Conservation (phyloP, 2,797 vertebrate genomes). For the Hoplostethus mediterraneus region DNA sequence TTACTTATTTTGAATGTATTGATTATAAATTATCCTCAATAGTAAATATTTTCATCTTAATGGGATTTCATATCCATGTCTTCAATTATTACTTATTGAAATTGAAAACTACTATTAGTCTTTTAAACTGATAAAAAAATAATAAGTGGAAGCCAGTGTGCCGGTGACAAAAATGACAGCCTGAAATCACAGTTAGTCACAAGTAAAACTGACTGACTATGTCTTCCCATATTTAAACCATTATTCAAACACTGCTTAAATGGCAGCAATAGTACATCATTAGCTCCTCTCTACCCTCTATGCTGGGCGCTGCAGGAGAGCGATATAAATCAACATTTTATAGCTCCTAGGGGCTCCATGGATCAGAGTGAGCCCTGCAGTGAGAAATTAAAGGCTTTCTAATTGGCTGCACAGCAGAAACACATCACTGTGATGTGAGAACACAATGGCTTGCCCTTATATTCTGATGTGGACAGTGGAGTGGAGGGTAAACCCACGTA, state of each 20-base stretch:
- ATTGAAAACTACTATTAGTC: no score
- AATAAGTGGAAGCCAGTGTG: constrained; percentile 11
- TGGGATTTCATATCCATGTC: background rate
- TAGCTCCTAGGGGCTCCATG: constrained; percentile 77
- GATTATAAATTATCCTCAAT: background rate
- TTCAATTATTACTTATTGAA: no score
- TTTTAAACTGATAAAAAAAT: background rate
- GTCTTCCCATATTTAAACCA: constrained; percentile 79
- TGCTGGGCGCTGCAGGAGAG: constrained; percentile 67
- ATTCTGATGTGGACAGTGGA: constrained; percentile 25
- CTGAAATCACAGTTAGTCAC: constrained; percentile 38
- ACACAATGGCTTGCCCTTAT: constrained; percentile 50
- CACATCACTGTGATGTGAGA: constrained; percentile 60
- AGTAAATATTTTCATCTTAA: background rate
- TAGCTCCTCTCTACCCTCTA: constrained; percentile 75
- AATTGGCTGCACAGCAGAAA: constrained; percentile 64
- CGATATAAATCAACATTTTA: constrained; percentile 85
- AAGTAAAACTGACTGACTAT: constrained; percentile 54
- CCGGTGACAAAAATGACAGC: constrained; percentile 34
- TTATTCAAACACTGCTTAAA: constrained; percentile 80
- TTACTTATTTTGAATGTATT: no score
- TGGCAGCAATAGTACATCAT: constrained; percentile 82
- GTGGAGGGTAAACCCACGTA: no score
- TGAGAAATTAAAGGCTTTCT: constrained; percentile 80
- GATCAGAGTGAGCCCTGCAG: constrained; percentile 76